Evolutionary conservation across 2,797 vertebrate genomes (phyloP).

Genomic region (Myotis planiceps): DNA sequence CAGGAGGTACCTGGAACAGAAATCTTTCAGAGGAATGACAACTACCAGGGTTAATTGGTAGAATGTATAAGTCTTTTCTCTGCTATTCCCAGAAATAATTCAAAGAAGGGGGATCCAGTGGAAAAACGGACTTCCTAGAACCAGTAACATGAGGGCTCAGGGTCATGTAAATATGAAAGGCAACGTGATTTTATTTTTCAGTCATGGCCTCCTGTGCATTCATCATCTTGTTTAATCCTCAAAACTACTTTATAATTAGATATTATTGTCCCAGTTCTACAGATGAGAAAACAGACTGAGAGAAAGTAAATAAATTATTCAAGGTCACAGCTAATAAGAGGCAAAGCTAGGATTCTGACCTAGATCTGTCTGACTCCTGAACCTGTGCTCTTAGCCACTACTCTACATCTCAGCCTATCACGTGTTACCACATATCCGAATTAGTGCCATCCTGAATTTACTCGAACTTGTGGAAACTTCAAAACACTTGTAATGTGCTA

Average conservation of each 20-base stretch:
- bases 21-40: background rate
- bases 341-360: background rate
- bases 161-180: background rate
- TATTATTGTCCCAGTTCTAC: background rate
- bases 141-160: background rate
- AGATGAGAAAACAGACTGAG: background rate
- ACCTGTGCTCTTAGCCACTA: background rate
- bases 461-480: background rate
- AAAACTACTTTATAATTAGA: slow-evolving; percentile 24
- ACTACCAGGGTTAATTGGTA: background rate
- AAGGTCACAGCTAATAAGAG: background rate
- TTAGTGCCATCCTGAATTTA: background rate
- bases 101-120: background rate
- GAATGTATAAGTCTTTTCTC: background rate
- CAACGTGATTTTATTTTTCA: background rate
- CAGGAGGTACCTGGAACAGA: background rate
- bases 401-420: background rate
- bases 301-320: background rate
- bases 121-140: slow-evolving; percentile 10
- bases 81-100: background rate
- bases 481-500: background rate
- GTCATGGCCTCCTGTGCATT: background rate
- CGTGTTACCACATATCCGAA: background rate
- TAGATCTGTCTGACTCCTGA: background rate
- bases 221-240: slow-evolving; percentile 51